A percentile compares a stretch with the other conserved stretches of the same genome.
Conservation (phyloP, 2,888 invertebrate species). For the Amblyteles armatorius region DNA sequence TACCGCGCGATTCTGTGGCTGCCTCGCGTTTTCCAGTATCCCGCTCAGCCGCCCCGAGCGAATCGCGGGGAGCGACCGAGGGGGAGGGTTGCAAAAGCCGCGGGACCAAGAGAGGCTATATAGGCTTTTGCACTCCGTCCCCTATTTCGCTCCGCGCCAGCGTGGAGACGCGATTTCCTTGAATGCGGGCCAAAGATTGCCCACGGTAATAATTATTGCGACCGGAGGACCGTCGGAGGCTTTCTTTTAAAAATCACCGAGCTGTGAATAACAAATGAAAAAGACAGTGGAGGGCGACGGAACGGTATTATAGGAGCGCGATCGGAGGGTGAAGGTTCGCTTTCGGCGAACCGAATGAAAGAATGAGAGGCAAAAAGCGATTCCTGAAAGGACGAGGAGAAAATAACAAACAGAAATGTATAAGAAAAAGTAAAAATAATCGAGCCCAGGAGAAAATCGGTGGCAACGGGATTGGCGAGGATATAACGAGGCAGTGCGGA, state of each 20-base stretch:
- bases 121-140: conserved; percentile 25
- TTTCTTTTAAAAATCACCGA: conserved; percentile 76
- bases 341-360: conserved; percentile 18
- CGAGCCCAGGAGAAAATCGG: conserved; percentile 23
- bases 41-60: conserved; percentile 39
- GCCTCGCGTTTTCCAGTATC: conserved; percentile 45
- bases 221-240: conserved; percentile 43
- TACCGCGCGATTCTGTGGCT: conserved; percentile 45
- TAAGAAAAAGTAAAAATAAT: conserved; percentile 36
- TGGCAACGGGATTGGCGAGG: not conserved
- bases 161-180: conserved; percentile 72
- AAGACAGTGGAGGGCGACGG: conserved; percentile 55
- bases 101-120: not conserved
- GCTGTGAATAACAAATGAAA: conserved; percentile 78
- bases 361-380: conserved; percentile 33
- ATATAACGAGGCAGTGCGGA: conserved; percentile 16
- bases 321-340: conserved; percentile 49
- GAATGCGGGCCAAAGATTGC: conserved; percentile 78
- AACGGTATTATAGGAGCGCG: conserved; percentile 20
- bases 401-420: not conserved
- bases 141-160: conserved; percentile 32
- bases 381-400: conserved; percentile 36
- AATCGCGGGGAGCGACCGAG: conserved; percentile 41
- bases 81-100: conserved; percentile 17
- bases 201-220: conserved; percentile 79